A percentile compares a stretch with the other conserved stretches of the same genome.
phyloP scores from a whole-genome alignment of 2,797 vertebrate genomes.

The Echeneis naucrates region DNA sequence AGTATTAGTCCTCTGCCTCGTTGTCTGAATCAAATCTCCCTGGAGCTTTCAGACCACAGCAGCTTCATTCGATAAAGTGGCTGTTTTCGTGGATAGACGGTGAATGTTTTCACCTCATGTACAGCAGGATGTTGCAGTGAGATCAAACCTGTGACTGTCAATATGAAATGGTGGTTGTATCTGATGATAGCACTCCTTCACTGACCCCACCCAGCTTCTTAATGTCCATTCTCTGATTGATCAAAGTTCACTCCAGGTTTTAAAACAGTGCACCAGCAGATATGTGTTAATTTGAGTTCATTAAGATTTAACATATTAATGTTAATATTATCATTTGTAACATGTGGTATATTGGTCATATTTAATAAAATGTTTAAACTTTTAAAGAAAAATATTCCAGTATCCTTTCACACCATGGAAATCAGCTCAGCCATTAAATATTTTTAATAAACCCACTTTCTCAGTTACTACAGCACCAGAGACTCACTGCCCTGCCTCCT shows the following conservation, averaged over 20 bases:
- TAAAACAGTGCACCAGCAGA: not conserved
- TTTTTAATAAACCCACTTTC: slow-evolving; percentile 42
- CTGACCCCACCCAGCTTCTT: not conserved
- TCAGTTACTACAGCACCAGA: slow-evolving; percentile 21
- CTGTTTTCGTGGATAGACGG: not conserved
- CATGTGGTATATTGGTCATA: not conserved
- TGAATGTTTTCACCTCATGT: not conserved
- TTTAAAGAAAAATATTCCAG: not conserved
- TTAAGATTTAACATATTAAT: not conserved
- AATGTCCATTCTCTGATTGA: not conserved
- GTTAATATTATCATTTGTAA: not conserved
- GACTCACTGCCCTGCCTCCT: slow-evolving; percentile 4
- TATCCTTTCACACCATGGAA: not conserved
- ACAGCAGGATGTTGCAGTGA: slow-evolving; percentile 2
- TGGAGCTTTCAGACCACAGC: slow-evolving; percentile 5
- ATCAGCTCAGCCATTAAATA: slow-evolving; percentile 42
- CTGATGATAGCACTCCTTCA: not conserved
- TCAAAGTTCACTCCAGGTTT: not conserved
- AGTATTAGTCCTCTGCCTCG: slow-evolving; percentile 10
- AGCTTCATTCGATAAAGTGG: not conserved
- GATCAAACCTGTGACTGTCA: not conserved
- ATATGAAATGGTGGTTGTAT: not conserved
- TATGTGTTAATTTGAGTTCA: not conserved
- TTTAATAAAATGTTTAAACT: not conserved
- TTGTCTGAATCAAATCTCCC: slow-evolving; percentile 11